These are phyloP conservation scores for Cairina moschata DNA, from an alignment of 2,113 vertebrate genomes.

Conservation along the genomic window DNA sequence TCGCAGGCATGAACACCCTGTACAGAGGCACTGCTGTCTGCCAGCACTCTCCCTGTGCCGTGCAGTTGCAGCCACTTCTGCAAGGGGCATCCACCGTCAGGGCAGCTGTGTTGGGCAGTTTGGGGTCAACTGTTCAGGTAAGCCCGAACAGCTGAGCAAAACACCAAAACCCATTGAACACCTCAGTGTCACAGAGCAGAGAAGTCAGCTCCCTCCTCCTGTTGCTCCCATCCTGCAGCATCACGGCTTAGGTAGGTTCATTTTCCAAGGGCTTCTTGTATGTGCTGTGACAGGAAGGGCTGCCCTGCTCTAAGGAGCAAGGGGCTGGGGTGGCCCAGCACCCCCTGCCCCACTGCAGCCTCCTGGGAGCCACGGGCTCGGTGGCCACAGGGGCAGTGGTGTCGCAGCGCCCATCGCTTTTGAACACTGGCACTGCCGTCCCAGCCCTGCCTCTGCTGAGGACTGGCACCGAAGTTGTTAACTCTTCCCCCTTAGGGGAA, in stretches of 20 bases:
- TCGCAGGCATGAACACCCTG: background rate
- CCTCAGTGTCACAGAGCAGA: background rate
- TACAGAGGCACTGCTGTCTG: background rate
- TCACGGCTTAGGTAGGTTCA: background rate
- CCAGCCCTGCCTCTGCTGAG: background rate
- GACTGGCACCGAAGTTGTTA: conserved; percentile 20
- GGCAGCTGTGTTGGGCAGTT: background rate
- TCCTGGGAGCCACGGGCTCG: background rate
- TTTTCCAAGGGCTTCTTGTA: background rate
- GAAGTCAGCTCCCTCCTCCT: background rate
- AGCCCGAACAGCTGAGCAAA: background rate
- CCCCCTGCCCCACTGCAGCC: background rate
- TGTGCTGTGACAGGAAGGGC: fast-evolving
- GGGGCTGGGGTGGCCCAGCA: background rate
- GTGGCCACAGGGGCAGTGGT: fast-evolving
- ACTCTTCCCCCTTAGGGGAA: background rate
- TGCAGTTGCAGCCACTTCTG: background rate
- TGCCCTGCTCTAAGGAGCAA: background rate
- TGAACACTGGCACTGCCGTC: background rate
- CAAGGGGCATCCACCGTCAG: background rate
- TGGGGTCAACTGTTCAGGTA: background rate
- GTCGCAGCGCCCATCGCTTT: background rate
- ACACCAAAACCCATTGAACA: background rate
- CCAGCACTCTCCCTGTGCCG: fast-evolving
- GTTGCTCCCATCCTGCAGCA: background rate